Evolutionary conservation across 2,113 vertebrate genomes (phyloP).

Genomic region (Brachypodius melanocephalos): DNA sequence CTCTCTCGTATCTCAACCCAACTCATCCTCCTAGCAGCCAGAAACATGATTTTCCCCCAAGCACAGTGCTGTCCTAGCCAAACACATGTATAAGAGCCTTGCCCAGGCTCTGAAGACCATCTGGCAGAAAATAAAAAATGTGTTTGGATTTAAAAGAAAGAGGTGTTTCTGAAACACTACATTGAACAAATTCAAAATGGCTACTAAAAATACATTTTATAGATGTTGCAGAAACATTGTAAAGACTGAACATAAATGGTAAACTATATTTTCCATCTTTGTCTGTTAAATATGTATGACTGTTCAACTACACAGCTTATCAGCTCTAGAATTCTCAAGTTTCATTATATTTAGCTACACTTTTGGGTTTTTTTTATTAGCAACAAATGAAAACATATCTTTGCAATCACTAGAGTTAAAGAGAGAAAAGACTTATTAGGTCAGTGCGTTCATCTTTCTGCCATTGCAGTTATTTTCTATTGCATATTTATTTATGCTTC

Average conservation of each 20-base stretch:
- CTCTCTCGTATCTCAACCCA: background rate
- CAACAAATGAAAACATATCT: slow-evolving; percentile 18
- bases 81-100: background rate
- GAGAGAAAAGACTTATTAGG: background rate
- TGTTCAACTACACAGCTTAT: background rate
- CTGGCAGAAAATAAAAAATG: background rate
- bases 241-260: background rate
- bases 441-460: slow-evolving; percentile 17
- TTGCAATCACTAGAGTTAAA: background rate
- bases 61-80: background rate
- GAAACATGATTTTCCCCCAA: background rate
- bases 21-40: background rate
- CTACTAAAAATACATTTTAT: background rate
- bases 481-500: slow-evolving; percentile 26
- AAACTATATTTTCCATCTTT: slow-evolving; percentile 6
- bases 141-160: background rate
- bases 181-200: background rate
- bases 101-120: background rate
- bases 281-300: slow-evolving; percentile 19
- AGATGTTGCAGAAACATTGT: background rate
- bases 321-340: background rate
- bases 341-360: background rate
- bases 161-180: background rate
- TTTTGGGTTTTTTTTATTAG: background rate
- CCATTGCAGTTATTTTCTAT: background rate